Percentiles rank a stretch among this genome's conserved stretches.
phyloP scores from a whole-genome alignment of 2,113 vertebrate genomes.

The Tylochromis polylepis region DNA sequence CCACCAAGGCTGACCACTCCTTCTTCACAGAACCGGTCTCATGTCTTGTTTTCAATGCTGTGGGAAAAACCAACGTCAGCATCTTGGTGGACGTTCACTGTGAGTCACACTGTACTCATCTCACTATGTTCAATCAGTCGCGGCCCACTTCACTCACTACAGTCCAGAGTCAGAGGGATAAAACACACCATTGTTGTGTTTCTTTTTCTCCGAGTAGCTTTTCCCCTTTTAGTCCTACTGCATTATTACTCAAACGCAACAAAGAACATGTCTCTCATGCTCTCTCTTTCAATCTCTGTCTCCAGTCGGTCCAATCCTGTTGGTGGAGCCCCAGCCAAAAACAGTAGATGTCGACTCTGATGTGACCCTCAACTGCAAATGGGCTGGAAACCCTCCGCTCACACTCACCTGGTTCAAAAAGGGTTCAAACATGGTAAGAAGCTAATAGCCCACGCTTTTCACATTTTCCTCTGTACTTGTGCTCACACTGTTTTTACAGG shows the following conservation, averaged over 20 bases:
- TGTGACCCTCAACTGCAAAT: constrained; percentile 90
- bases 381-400: constrained; percentile 91
- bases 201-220: background rate
- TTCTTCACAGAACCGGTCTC: constrained; percentile 98
- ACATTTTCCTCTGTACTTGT: background rate
- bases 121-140: background rate
- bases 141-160: background rate
- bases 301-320: constrained; percentile 87
- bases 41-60: constrained; percentile 92
- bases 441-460: background rate
- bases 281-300: background rate
- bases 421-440: constrained; percentile 90
- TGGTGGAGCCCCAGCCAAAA: constrained; percentile 90
- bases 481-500: background rate
- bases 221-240: background rate
- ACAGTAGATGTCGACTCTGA: constrained; percentile 87
- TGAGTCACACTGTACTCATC: constrained; percentile 68
- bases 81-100: constrained; percentile 95
- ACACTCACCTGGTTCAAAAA: constrained; percentile 99
- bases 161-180: background rate
- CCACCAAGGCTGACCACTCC: constrained; percentile 94
- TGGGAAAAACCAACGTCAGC: constrained; percentile 97
- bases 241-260: background rate
- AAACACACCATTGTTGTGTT: background rate
- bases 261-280: background rate